phyloP scores from a whole-genome alignment of 2,797 vertebrate species.

The Furcifer pardalis region DNA sequence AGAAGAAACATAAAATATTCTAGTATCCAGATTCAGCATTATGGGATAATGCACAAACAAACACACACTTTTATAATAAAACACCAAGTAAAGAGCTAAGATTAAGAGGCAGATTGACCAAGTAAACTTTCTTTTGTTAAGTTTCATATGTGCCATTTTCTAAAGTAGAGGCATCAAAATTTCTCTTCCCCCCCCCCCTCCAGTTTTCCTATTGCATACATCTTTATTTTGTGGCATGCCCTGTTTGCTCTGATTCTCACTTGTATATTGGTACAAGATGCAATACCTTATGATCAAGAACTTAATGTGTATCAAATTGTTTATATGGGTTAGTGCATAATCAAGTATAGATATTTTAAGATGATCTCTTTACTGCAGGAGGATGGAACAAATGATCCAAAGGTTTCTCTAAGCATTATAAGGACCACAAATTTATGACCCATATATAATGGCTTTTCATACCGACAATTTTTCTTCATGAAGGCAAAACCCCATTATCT shows the following conservation, averaged over 20 bases:
- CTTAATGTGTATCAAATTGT: not conserved
- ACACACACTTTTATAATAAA: not conserved
- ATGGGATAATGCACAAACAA: not conserved
- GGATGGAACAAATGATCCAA: not conserved
- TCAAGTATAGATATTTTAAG: too few relatives aligned
- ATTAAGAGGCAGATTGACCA: too few relatives aligned
- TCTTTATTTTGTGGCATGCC: not conserved
- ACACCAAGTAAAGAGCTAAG: not conserved
- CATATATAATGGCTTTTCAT: not conserved
- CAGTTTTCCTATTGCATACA: not conserved
- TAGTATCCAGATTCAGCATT: not conserved
- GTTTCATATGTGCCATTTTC: not conserved
- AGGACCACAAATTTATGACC: not conserved
- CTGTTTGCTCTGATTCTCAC: not conserved
- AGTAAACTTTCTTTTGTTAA: not conserved
- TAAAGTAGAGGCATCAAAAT: not conserved
- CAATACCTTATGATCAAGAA: not conserved
- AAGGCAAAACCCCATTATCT: not conserved
- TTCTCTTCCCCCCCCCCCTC: not conserved
- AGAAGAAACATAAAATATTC: not conserved
- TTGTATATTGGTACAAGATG: not conserved
- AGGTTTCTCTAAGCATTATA: not conserved
- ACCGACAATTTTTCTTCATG: not conserved
- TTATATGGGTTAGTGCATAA: not conserved
- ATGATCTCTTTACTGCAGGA: not conserved